Base-by-base conservation (phyloP, 2,888 invertebrate species). In the Andrena flavipes region DNA sequence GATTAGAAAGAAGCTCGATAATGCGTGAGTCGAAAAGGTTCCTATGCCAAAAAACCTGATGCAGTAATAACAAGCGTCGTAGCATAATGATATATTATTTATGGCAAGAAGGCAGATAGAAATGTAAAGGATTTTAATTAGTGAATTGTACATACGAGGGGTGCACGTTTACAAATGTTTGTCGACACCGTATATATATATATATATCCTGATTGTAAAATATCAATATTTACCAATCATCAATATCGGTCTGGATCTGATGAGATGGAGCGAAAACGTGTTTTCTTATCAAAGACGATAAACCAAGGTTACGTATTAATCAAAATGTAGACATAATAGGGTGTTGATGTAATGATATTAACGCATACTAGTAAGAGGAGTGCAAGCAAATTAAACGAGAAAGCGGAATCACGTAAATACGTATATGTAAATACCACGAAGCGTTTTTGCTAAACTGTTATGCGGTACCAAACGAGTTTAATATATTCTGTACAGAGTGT, bases 31-130 rank as follows among this genome's bases (percentile, higher is more conserved):
- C 70, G 76, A 51, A 71, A 85, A 82, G 83, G 88, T 88, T 88
- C 88, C 88, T 88, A 88, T 87, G 89, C 87, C 89, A 86, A 84
- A 82, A 76, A 78, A 42, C 16, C 62, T 63, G 77, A 88, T 76
- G 76, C 69, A 63, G 73, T 59, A 67, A 67, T 73, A 65, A 73
- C 62, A 69, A 82, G 62, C 76, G 62, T 81, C 72, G 73, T 88
- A 86, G 75, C 72, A 81, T 87, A 87, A 87, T 83, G 78, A 78
- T 79, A 76, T 87, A 77, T 80, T 87, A 88, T 87, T 87, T 87
- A 89, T 87, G 82, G 64, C 84, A 82, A 84, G 30, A 64, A 70
- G 73, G 23, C 23, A 10, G 30, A 64, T 62, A 78, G 69, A 72
- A 42, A n/a, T 67, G 59, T 73, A 71, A 79, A 80, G 79, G 63